phyloP scores from a whole-genome alignment of 2,888 invertebrate species.

The Spisula solida region DNA sequence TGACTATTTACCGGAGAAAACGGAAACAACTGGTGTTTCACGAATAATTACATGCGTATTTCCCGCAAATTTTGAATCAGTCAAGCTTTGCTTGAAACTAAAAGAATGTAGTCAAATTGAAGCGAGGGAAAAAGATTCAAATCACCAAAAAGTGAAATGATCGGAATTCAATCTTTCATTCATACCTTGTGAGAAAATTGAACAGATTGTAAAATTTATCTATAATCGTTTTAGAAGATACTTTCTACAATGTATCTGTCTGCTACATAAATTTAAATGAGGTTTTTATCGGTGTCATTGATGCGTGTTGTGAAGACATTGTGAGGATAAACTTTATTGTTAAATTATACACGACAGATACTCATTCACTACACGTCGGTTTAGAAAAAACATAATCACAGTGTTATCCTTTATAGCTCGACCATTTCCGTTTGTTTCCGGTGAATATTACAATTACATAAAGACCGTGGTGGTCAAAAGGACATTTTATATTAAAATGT shows the following conservation, averaged over 20 bases:
- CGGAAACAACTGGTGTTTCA: too few relatives aligned
- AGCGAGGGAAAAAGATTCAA: background rate
- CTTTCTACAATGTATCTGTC: background rate
- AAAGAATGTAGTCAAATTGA: background rate
- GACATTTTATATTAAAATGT: too few relatives aligned
- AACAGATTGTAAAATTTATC: background rate
- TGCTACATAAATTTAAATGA: background rate
- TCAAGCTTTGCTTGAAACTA: background rate
- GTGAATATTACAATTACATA: too few relatives aligned
- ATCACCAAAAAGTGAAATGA: background rate
- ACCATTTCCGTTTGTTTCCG: too few relatives aligned
- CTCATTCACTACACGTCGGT: too few relatives aligned
- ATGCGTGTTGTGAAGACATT: background rate
- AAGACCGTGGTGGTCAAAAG: too few relatives aligned
- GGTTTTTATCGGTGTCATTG: background rate
- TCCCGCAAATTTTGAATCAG: too few relatives aligned
- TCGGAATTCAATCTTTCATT: constrained; percentile 9
- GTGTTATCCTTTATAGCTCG: too few relatives aligned
- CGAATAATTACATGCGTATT: too few relatives aligned
- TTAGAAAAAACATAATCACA: too few relatives aligned
- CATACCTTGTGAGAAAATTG: background rate
- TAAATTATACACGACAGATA: too few relatives aligned
- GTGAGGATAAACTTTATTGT: background rate
- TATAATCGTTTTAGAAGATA: background rate
- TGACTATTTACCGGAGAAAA: too few relatives aligned